Base-by-base conservation (phyloP, 2,797 vertebrate genomes). In the Picus viridis region DNA sequence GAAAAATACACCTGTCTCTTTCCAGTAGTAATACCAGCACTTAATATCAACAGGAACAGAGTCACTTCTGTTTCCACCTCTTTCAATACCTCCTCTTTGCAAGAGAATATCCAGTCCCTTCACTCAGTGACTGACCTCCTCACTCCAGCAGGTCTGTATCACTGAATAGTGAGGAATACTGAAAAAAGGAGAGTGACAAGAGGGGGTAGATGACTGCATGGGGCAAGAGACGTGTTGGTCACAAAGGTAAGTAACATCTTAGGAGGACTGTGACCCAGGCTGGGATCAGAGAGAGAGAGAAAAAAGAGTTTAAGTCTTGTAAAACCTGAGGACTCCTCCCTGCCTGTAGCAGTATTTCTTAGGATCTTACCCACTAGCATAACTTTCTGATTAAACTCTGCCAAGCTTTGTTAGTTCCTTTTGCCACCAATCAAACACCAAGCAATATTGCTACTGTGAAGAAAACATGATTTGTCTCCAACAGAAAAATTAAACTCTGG, bases 351-450 rank as follows among this genome's bases (percentile, higher is more conserved):
- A 71, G 39, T 36, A 69, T 39, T 65, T 65, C 24, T 19, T 29
- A 54, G 57, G 41, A 4, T 3, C 8, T 85, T 47, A 51, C 81
- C 63, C 56, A 90, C 10, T 41, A 76, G 10, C 0, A 0, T 51
- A 41, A 56, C 77, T 83, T 87, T 74, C 23, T 90, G 63, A 64
- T 72, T 75, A 90, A 87, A 90, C 8, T 71, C 58, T 90, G 73
- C 29, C 45, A 89, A 90, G 17, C 11, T n/a, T 34, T 61, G 27
- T 65, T 72, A 77, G 30, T 39, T 90, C n/a, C 32, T 43, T 51
- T 73, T 23, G 56, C 5, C 51, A 80, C 7, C 29, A 74, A 78
- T 29, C 17, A 68, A 77, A 81, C 65, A 81, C 65, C 75, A 74
- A 68, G 27, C 19, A 96, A 54, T 65, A 89, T 30, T 72, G 34